These are phyloP conservation scores for Lasioglossum morio DNA, from an alignment of 2,888 invertebrate genomes.

Conservation along the genomic window DNA sequence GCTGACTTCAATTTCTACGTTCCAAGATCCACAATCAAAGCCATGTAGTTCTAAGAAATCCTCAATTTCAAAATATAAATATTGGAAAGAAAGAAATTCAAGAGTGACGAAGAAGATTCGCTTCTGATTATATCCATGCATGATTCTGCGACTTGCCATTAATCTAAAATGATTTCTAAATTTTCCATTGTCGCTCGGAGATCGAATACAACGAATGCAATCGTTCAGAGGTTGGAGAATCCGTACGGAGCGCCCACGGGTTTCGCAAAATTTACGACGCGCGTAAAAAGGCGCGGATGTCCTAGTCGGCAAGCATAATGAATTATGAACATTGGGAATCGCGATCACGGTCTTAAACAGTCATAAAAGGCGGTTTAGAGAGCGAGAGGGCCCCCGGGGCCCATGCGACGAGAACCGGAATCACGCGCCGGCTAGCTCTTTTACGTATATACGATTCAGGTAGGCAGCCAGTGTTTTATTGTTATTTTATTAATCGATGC, in stretches of 20 bases:
- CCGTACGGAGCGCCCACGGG: background rate
- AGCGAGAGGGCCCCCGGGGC: constrained; percentile 18
- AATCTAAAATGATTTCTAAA: too few species aligned
- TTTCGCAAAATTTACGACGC: constrained; percentile 16
- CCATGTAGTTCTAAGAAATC: too few species aligned
- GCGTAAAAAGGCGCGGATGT: constrained; percentile 16
- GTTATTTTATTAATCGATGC: constrained; percentile 77
- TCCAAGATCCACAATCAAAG: too few species aligned
- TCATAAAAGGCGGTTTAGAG: constrained; percentile 35
- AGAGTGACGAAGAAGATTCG: too few species aligned
- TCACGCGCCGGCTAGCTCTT: constrained; percentile 40
- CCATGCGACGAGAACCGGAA: constrained; percentile 40
- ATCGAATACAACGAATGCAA: too few species aligned
- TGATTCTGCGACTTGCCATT: too few species aligned
- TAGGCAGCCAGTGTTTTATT: constrained; percentile 70
- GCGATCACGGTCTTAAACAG: constrained; percentile 25
- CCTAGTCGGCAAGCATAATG: background rate
- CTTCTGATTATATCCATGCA: too few species aligned
- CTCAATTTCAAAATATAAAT: too few species aligned
- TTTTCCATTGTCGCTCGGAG: too few species aligned
- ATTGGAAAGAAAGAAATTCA: too few species aligned
- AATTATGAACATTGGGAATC: constrained; percentile 28
- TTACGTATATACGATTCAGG: constrained; percentile 44
- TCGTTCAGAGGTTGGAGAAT: too few species aligned
- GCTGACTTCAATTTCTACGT: too few species aligned